phyloP scores from a whole-genome alignment of 2,888 invertebrate genomes.

The Suillia variegata region DNA sequence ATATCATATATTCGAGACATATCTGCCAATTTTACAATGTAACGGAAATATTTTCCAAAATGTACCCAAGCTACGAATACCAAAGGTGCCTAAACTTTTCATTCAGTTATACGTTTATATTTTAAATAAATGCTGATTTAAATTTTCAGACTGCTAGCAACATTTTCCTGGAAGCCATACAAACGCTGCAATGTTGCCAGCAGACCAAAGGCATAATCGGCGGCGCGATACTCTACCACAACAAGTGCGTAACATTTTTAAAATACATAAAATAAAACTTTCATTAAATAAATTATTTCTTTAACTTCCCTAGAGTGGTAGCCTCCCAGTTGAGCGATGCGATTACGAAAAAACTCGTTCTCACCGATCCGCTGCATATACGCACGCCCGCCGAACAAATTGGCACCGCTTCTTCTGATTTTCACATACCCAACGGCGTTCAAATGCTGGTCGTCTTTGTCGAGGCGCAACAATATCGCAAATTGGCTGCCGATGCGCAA shows the following conservation, averaged over 20 bases:
- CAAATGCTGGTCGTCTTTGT: constrained; percentile 81
- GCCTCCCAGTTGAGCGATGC: constrained; percentile 77
- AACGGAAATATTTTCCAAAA: constrained; percentile 84
- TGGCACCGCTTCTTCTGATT: constrained; percentile 62
- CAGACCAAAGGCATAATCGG: constrained; percentile 79
- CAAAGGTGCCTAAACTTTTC: constrained; percentile 73
- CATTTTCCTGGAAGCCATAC: constrained; percentile 85
- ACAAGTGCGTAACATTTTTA: constrained; percentile 69
- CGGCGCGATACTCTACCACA: constrained; percentile 85
- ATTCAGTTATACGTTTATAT: constrained; percentile 7
- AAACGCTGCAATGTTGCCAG: constrained; percentile 83
- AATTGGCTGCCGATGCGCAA: constrained; percentile 62
- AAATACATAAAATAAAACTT: background rate
- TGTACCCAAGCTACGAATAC: constrained; percentile 79
- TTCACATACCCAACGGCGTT: constrained; percentile 79
- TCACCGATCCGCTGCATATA: constrained; percentile 83
- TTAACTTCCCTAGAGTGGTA: constrained; percentile 72
- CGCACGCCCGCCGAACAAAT: constrained; percentile 79
- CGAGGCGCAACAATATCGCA: constrained; percentile 67
- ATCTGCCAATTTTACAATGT: constrained; percentile 82
- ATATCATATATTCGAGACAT: constrained; percentile 87
- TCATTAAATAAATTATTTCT: background rate
- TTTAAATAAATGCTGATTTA: background rate
- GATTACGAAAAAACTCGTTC: constrained; percentile 78
- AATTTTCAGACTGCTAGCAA: constrained; percentile 83